Evolutionary conservation across 1,140 invertebrate species (phyloP).

Genomic region (Drosophila busckii): DNA sequence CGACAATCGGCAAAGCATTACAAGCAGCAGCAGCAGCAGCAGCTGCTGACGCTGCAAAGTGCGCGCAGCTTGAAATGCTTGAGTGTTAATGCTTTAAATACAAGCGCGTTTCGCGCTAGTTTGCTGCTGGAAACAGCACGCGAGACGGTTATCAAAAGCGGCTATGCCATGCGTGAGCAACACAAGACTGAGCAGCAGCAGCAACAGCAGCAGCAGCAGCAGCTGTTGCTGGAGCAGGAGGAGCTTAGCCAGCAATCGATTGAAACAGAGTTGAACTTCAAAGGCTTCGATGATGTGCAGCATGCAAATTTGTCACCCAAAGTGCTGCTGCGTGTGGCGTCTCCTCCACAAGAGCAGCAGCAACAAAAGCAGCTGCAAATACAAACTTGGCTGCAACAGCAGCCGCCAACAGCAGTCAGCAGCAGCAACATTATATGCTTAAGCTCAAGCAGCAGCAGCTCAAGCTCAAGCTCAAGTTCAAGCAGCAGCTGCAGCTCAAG

Average conservation of each 20-base stretch:
- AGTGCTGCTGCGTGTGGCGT: constrained; percentile 24
- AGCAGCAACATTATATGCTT: constrained; percentile 10
- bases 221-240: not conserved
- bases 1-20: constrained; percentile 44
- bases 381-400: constrained; percentile 47
- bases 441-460: constrained; percentile 18
- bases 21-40: not conserved
- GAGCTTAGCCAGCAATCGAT: not conserved
- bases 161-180: constrained; percentile 28
- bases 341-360: not conserved
- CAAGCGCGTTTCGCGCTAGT: constrained; percentile 25
- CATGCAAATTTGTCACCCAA: constrained; percentile 52
- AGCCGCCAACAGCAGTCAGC: constrained; percentile 16
- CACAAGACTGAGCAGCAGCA: constrained; percentile 15
- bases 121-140: constrained; percentile 20
- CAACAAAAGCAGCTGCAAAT: constrained; percentile 44
- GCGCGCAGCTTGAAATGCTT: constrained; percentile 44
- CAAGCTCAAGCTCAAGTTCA: constrained; percentile 14
- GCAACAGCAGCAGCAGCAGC: not conserved
- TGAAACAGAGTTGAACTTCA: constrained; percentile 23
- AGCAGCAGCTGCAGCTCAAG: constrained; percentile 18
- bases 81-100: constrained; percentile 35
- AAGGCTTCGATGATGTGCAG: constrained; percentile 58
- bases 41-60: constrained; percentile 5
- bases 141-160: constrained; percentile 62